Percentiles rank a stretch among this genome's conserved stretches.
Conservation (phyloP, 2,797 vertebrate species). For the Miopithecus talapoin region DNA sequence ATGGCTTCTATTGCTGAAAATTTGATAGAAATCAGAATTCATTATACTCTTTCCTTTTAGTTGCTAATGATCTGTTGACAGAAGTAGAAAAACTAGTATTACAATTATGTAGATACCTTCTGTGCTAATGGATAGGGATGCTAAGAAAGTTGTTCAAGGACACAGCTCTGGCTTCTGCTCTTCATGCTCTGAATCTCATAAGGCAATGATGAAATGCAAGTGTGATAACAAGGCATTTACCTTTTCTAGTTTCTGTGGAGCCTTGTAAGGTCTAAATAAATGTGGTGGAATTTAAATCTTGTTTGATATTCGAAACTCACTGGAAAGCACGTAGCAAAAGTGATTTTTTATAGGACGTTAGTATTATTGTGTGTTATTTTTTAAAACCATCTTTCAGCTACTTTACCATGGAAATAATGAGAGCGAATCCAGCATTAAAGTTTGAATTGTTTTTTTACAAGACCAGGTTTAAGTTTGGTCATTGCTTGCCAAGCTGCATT, state of each 20-base stretch:
- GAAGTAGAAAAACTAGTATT: background rate
- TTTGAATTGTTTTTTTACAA: background rate
- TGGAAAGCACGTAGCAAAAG: background rate
- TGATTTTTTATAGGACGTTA: background rate
- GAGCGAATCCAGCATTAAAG: background rate
- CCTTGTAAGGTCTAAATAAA: background rate
- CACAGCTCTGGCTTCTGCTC: background rate
- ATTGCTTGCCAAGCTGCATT: background rate
- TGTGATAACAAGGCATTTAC: background rate
- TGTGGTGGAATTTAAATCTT: background rate
- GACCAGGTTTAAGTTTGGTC: background rate
- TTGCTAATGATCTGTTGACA: background rate
- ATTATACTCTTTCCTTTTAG: background rate
- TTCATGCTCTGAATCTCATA: background rate
- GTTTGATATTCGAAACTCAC: background rate
- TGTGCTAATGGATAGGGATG: background rate
- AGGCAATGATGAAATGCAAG: background rate
- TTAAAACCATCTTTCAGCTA: background rate
- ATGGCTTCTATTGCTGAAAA: background rate
- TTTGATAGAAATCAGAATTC: background rate
- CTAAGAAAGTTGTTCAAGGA: background rate
- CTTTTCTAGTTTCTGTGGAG: background rate
- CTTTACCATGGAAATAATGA: background rate
- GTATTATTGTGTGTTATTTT: background rate
- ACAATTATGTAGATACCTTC: background rate